Evolutionary conservation across 2,797 vertebrate genomes (phyloP).

Genomic region (Urophycis tenuis): DNA sequence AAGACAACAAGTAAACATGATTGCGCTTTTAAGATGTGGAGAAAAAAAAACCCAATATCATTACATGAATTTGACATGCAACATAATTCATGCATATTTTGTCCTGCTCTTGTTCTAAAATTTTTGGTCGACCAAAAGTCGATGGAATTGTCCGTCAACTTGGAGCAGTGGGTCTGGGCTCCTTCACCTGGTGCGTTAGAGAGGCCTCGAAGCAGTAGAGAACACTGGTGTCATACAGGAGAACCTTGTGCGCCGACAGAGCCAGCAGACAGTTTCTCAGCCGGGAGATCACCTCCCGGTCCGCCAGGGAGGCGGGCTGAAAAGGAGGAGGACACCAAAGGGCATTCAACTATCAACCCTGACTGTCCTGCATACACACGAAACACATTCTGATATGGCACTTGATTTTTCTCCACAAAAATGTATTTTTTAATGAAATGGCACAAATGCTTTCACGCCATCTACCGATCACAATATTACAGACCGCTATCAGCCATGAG

Average conservation of each 20-base stretch:
- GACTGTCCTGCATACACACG: too few species aligned
- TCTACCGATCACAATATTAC: not conserved
- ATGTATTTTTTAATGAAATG: too few species aligned
- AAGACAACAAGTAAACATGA: constrained; percentile 24
- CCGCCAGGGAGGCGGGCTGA: constrained; percentile 80
- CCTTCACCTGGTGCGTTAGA: constrained; percentile 81
- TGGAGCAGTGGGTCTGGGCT: not conserved
- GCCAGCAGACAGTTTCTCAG: constrained; percentile 90
- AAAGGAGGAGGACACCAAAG: constrained; percentile 7
- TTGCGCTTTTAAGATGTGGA: not conserved
- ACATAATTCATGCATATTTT: not conserved
- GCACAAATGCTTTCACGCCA: not conserved
- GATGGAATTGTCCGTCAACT: not conserved
- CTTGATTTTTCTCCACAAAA: too few species aligned
- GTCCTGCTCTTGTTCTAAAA: not conserved
- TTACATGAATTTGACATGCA: not conserved
- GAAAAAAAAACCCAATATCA: not conserved
- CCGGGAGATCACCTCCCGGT: constrained; percentile 93
- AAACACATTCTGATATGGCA: too few species aligned
- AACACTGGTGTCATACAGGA: constrained; percentile 92
- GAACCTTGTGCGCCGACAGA: constrained; percentile 80
- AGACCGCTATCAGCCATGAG: not conserved
- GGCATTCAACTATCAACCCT: not conserved
- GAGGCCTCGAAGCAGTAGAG: constrained; percentile 95
- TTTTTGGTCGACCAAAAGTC: not conserved